Conservation (phyloP, 2,797 vertebrate genomes). For the Kryptolebias ocellatus region DNA sequence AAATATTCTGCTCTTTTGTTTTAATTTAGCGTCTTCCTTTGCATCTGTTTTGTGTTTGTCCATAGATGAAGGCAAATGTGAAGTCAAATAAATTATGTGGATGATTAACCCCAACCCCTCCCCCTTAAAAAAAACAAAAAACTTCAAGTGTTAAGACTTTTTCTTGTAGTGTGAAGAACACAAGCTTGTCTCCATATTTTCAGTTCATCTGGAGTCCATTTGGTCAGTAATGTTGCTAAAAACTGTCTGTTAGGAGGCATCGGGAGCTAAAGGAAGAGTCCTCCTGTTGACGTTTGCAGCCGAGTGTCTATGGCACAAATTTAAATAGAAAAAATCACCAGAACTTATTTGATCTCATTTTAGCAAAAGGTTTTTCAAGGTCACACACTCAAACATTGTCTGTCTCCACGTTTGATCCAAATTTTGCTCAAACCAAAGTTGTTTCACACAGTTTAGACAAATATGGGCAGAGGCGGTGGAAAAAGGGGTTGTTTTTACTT, state of each 20-base stretch:
- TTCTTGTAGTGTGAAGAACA: conserved; percentile 25
- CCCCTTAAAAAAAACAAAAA: not conserved
- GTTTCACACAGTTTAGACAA: not conserved
- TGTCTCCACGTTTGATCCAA: not conserved
- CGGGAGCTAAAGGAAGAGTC: conserved; percentile 11
- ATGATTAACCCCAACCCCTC: not conserved
- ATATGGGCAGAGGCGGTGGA: not conserved
- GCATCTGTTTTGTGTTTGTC: not conserved
- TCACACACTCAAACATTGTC: conserved; percentile 16
- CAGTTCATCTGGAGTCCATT: conserved; percentile 65
- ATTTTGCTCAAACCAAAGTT: conserved; percentile 11
- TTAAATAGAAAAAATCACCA: conserved; percentile 31
- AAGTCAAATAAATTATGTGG: conserved; percentile 1
- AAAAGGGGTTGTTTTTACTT: not conserved
- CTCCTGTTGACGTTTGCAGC: not conserved
- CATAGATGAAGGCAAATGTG: not conserved
- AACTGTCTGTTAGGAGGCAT: conserved; percentile 45
- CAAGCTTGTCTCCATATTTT: conserved; percentile 40
- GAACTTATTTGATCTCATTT: conserved; percentile 7
- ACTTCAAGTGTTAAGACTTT: conserved; percentile 10
- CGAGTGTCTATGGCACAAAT: conserved; percentile 30
- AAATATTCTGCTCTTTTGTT: conserved; percentile 31
- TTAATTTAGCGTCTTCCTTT: conserved; percentile 6
- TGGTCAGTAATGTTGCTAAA: conserved; percentile 42
- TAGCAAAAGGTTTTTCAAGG: conserved; percentile 15